Percentiles rank a stretch among this genome's conserved stretches.
These are phyloP conservation scores for Rhinoraja longicauda DNA, from an alignment of 2,797 vertebrate genomes.

Conservation along the genomic window DNA sequence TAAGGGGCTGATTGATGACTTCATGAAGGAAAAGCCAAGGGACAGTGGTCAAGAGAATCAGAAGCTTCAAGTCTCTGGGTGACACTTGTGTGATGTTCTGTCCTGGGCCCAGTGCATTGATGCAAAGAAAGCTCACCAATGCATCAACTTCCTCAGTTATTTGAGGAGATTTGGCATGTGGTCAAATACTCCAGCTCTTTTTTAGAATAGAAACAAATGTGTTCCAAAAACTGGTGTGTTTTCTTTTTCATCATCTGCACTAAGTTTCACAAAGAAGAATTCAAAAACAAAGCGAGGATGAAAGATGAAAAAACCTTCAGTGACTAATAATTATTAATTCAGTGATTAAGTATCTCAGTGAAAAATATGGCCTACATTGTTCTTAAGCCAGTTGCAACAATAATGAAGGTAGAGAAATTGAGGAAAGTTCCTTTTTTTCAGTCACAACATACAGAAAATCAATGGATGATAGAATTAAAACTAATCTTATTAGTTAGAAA, in stretches of 20 bases:
- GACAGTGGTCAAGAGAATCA: too few relatives aligned
- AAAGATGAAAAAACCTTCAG: neutral
- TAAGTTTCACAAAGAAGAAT: too few relatives aligned
- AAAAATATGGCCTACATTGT: neutral
- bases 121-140: too few relatives aligned
- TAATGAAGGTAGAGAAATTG: neutral
- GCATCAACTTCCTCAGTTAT: neutral
- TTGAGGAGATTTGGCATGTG: neutral
- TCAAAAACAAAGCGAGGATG: neutral
- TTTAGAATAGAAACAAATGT: neutral
- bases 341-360: too few relatives aligned
- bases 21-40: too few relatives aligned
- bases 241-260: neutral
- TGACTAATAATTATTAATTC: neutral
- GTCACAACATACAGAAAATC: neutral
- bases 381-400: neutral
- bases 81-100: too few relatives aligned
- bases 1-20: too few relatives aligned
- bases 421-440: neutral
- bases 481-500: neutral
- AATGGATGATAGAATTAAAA: neutral
- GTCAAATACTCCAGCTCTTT: too few relatives aligned
- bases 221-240: neutral
- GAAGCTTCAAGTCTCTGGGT: too few relatives aligned
- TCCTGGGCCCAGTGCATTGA: too few relatives aligned